Conservation (phyloP, 2,797 vertebrate genomes). For the Glossophaga mutica region DNA sequence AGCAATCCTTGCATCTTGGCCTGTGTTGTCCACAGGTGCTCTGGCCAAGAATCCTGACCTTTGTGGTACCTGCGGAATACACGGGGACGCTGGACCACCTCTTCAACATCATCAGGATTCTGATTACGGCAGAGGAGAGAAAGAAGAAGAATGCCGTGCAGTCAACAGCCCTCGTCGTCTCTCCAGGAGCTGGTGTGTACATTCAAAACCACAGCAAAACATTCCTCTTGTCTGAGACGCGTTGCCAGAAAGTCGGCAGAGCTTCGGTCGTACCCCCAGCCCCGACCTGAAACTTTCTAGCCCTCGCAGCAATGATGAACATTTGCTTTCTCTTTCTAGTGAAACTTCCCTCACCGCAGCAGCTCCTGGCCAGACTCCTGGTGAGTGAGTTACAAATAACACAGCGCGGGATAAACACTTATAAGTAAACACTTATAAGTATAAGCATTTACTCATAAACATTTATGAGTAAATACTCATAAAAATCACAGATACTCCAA, state of each 20-base stretch:
- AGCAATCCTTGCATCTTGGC: background rate
- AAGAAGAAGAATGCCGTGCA: conserved; percentile 22
- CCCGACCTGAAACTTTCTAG: background rate
- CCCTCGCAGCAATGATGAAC: background rate
- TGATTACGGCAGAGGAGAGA: conserved; percentile 69
- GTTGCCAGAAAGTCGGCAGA: background rate
- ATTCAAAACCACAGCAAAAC: background rate
- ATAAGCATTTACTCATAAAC: no score
- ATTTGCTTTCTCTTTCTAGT: conserved; percentile 68
- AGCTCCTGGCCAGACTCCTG: conserved; percentile 73
- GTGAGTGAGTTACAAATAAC: conserved; percentile 59
- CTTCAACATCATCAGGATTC: conserved; percentile 64
- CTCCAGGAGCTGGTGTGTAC: conserved; percentile 71
- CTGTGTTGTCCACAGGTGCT: conserved; percentile 47
- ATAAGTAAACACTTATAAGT: no score
- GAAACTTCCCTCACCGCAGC: conserved; percentile 73
- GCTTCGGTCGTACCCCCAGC: background rate
- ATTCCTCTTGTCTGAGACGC: background rate
- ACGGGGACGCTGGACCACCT: conserved; percentile 55
- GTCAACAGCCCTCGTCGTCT: conserved; percentile 69
- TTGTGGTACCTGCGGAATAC: conserved; percentile 65
- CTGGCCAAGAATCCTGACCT: conserved; percentile 71
- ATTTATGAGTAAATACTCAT: background rate
- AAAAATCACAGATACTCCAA: background rate
- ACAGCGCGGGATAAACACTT: background rate